These are phyloP conservation scores for Porites evermanni DNA, from an alignment of 92 coral and sea anemone species.

Conservation along the genomic window DNA sequence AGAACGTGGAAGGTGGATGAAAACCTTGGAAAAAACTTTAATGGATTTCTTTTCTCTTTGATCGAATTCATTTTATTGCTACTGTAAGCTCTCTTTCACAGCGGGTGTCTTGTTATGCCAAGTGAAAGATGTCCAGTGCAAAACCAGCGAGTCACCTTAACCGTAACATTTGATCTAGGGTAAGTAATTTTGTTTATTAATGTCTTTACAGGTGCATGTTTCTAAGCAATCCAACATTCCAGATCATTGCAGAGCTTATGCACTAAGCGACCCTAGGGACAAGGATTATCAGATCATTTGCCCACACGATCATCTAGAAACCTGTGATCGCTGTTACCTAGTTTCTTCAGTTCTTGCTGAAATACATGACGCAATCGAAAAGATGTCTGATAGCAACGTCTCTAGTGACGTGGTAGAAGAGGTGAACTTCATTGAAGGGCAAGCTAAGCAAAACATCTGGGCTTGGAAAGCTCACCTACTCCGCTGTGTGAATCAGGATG, in stretches of 20 bases:
- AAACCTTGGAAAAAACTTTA: no score
- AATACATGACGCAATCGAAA: not conserved
- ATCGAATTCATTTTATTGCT: no score
- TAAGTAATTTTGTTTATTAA: no score
- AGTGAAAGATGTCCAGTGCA: no score
- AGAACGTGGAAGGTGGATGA: no score
- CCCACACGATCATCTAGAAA: slow-evolving; percentile 41
- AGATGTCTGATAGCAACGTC: slow-evolving; percentile 8
- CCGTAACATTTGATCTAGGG: no score
- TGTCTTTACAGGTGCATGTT: slow-evolving; percentile 40
- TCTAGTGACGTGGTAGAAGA: slow-evolving; percentile 13
- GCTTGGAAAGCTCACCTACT: slow-evolving; percentile 42
- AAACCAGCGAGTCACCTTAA: no score
- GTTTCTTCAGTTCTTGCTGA: slow-evolving; percentile 32
- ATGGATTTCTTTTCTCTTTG: no score
- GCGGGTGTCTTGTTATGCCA: no score
- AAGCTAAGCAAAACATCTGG: slow-evolving; percentile 23
- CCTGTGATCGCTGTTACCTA: slow-evolving; percentile 26
- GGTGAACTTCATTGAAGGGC: slow-evolving; percentile 4
- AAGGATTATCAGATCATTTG: slow-evolving; percentile 38
- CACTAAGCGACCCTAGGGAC: slow-evolving; percentile 49
- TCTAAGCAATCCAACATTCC: slow-evolving; percentile 28
- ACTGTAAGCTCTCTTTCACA: no score
- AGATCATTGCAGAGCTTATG: slow-evolving; percentile 50
- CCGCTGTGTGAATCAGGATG: slow-evolving; percentile 47